phyloP scores from a whole-genome alignment of 2,113 vertebrate genomes.

The Isichthys henryi region DNA sequence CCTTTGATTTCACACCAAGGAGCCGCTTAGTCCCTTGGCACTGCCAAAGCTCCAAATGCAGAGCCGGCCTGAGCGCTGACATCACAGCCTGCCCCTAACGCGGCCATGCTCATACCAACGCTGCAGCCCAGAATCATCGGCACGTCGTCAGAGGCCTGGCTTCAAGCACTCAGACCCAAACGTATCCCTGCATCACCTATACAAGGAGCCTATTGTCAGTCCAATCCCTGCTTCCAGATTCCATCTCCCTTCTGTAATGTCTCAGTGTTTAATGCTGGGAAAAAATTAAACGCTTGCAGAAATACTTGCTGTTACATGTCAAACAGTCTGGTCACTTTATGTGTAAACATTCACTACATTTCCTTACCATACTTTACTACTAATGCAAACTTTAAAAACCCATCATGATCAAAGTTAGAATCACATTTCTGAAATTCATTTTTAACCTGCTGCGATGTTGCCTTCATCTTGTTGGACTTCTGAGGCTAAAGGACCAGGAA shows the following conservation, averaged over 20 bases:
- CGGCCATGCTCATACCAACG: neutral
- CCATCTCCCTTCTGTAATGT: neutral
- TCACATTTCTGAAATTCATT: neutral
- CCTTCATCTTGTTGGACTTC: constrained; percentile 5
- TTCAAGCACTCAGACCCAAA: neutral
- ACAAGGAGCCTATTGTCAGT: neutral
- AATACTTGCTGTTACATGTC: neutral
- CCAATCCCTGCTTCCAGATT: neutral
- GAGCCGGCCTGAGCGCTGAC: neutral
- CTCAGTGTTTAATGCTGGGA: neutral
- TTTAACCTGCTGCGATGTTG: neutral
- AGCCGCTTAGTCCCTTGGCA: neutral
- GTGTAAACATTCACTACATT: neutral
- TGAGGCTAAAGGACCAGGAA: neutral
- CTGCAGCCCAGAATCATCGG: neutral
- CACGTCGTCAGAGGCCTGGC: neutral
- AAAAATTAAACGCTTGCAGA: neutral
- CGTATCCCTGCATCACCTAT: neutral
- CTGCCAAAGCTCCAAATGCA: neutral
- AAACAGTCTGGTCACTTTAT: neutral
- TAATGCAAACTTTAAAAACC: neutral
- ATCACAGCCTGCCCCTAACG: neutral
- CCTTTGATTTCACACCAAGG: neutral
- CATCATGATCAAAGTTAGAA: neutral
- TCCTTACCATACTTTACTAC: neutral